These are phyloP conservation scores for Antheraea assamensis DNA, from an alignment of 2,888 invertebrate species.

Conservation along the genomic window DNA sequence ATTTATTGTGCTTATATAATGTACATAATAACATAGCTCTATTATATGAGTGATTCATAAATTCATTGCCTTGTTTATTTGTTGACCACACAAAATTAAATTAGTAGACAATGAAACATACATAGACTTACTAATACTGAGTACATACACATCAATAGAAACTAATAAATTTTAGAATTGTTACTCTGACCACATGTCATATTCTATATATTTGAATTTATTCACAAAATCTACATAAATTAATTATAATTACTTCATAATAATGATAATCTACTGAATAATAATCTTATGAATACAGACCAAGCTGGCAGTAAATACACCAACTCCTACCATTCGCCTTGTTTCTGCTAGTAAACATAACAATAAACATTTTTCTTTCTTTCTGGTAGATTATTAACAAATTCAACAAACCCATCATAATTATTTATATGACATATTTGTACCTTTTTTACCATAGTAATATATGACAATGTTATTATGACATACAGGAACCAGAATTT, in stretches of 20 bases:
- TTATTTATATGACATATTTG: conserved; percentile 45
- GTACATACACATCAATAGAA: too few relatives aligned
- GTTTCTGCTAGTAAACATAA: conserved; percentile 70
- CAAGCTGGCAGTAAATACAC: conserved; percentile 83
- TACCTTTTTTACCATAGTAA: conserved; percentile 32
- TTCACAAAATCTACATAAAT: background rate
- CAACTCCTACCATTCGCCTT: conserved; percentile 88
- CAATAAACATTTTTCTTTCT: conserved; percentile 60
- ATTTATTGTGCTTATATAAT: background rate
- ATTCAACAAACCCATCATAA: conserved; percentile 57
- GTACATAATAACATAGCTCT: background rate
- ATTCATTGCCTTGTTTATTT: background rate
- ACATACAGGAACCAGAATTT: background rate
- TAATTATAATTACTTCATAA: too few relatives aligned
- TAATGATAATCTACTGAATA: too few relatives aligned
- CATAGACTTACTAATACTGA: too few relatives aligned
- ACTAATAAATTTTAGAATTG: too few relatives aligned
- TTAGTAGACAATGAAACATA: too few relatives aligned
- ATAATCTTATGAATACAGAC: conserved; percentile 36
- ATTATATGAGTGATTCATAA: background rate
- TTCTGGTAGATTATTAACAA: conserved; percentile 44
- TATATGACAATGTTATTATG: background rate
- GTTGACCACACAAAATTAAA: background rate
- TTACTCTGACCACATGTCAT: too few relatives aligned
- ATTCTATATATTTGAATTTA: background rate